Evolutionary conservation across 2,888 invertebrate genomes (phyloP).

Genomic region (Cotesia congregata): DNA sequence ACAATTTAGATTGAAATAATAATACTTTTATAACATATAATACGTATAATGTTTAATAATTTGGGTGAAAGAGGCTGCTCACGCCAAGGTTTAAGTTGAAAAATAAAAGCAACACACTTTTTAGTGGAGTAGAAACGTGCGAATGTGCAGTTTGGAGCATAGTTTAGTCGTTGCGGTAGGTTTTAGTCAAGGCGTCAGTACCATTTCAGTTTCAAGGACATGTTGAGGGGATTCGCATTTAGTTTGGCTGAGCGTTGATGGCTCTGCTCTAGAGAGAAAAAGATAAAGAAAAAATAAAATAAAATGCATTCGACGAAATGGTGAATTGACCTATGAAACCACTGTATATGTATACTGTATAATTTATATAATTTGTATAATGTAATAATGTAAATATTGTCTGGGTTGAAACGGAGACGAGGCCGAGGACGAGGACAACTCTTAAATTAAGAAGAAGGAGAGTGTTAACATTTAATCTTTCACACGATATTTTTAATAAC

Average conservation of each 20-base stretch:
- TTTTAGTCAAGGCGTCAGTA: conserved; percentile 53
- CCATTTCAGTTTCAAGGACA: conserved; percentile 25
- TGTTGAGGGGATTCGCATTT: conserved; percentile 6
- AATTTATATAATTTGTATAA: conserved; percentile 14
- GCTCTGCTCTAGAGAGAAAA: conserved; percentile 36
- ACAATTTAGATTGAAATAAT: background rate
- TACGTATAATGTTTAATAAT: background rate
- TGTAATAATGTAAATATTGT: conserved; percentile 8
- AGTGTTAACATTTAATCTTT: background rate
- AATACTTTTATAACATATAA: background rate
- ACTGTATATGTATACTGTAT: background rate
- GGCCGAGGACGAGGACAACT: background rate
- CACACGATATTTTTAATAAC: background rate
- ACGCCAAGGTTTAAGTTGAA: background rate
- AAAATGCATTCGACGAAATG: conserved; percentile 39
- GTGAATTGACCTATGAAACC: conserved; percentile 39
- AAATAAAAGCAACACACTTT: conserved; percentile 9
- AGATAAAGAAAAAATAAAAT: conserved; percentile 30
- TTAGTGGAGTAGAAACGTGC: conserved; percentile 55
- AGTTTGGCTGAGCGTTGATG: background rate
- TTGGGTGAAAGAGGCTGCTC: conserved; percentile 9
- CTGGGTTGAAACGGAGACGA: background rate
- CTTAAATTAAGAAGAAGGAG: background rate
- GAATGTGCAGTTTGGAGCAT: conserved; percentile 53
- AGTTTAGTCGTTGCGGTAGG: conserved; percentile 63